phyloP scores from a whole-genome alignment of 2,113 vertebrate genomes.

The Pyxicephalus adspersus region DNA sequence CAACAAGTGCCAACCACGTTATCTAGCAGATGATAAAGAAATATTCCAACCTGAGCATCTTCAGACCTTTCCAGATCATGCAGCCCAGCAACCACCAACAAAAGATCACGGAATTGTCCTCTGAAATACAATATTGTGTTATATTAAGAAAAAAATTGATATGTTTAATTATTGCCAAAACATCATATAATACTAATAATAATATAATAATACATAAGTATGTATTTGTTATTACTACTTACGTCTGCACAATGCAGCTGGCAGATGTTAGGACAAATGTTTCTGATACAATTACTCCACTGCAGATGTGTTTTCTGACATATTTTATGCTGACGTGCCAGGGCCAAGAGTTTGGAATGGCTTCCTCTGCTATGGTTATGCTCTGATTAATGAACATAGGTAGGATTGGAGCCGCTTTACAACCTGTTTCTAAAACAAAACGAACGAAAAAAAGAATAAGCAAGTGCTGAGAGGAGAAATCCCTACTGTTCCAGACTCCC shows the following conservation, averaged over 20 bases:
- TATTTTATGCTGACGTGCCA: conserved; percentile 65
- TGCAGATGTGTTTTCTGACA: conserved; percentile 62
- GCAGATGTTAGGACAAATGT: conserved; percentile 67
- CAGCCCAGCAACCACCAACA: conserved; percentile 59
- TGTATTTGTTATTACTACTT: conserved; percentile 28
- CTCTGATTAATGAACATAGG: conserved; percentile 60
- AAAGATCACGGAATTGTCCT: conserved; percentile 43
- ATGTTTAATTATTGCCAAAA: not conserved
- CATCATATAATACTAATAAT: too few species aligned
- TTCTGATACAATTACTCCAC: conserved; percentile 63
- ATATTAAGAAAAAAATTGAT: not conserved
- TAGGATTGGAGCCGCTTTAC: conserved; percentile 58
- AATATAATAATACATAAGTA: too few species aligned
- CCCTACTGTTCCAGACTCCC: too few species aligned
- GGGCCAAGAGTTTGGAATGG: conserved; percentile 63
- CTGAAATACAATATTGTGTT: conserved; percentile 49
- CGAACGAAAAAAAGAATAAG: conserved; percentile 36
- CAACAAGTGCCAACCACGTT: too few species aligned
- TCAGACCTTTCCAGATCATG: conserved; percentile 59
- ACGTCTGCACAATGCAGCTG: conserved; percentile 63
- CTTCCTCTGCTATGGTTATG: conserved; percentile 63
- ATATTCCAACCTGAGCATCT: conserved; percentile 59
- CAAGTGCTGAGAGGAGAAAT: too few species aligned
- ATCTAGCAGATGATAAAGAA: not conserved
- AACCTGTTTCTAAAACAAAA: conserved; percentile 54